Conservation (phyloP, 1,140 invertebrate species). For the Sesamia nonagrioides region DNA sequence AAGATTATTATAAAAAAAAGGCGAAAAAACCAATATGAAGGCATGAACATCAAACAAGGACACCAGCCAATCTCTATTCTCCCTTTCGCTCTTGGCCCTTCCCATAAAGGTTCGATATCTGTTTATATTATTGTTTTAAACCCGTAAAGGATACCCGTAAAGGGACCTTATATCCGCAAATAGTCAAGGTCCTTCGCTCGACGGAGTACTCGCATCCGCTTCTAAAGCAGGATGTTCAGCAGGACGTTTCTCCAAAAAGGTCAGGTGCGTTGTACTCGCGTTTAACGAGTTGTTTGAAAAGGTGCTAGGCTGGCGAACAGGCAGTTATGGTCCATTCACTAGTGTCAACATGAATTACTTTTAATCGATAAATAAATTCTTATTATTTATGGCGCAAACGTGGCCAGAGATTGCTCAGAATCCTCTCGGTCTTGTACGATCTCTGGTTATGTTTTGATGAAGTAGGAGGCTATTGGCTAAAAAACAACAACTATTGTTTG, state of each 20-base stretch:
- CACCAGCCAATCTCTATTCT: too few relatives aligned
- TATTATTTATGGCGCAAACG: background rate
- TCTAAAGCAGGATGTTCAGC: slow-evolving; percentile 9
- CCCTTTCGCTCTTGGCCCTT: too few relatives aligned
- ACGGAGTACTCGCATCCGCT: background rate
- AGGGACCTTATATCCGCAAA: slow-evolving; percentile 15
- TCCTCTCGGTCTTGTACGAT: too few relatives aligned
- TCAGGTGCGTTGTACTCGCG: background rate
- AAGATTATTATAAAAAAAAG: too few relatives aligned
- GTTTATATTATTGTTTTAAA: background rate
- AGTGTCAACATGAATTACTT: background rate
- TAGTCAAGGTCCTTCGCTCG: slow-evolving; percentile 1
- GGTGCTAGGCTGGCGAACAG: background rate
- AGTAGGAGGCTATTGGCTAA: too few relatives aligned
- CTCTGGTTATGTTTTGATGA: too few relatives aligned
- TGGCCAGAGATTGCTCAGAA: too few relatives aligned
- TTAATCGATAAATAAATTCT: background rate
- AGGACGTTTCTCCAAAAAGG: slow-evolving; percentile 28
- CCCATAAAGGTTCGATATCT: too few relatives aligned
- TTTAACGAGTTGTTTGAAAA: slow-evolving; percentile 20
- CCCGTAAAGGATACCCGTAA: background rate
- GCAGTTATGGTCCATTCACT: background rate
- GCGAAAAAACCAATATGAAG: too few relatives aligned
- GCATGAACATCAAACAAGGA: too few relatives aligned
- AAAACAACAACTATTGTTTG: too few relatives aligned